Percentiles rank a stretch among this genome's conserved stretches.
These are phyloP conservation scores for Quadriops clusia DNA, from an alignment of 2,888 invertebrate genomes.

Conservation along the genomic window DNA sequence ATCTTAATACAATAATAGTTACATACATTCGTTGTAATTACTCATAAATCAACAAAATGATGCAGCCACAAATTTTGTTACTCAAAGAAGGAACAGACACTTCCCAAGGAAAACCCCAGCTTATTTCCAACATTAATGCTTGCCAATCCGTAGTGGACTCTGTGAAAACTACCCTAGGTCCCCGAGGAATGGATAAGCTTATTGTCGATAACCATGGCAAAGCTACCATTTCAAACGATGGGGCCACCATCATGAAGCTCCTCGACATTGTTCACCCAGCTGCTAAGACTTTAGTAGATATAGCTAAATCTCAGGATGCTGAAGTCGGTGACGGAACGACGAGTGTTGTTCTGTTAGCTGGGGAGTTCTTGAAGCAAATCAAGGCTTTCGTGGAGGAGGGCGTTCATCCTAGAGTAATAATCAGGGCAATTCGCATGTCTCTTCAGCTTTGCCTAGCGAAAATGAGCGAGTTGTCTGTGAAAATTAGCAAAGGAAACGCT, in stretches of 20 bases:
- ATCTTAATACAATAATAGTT: too few species aligned
- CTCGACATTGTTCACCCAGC: constrained; percentile 97
- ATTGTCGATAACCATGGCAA: constrained; percentile 84
- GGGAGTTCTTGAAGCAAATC: constrained; percentile 87
- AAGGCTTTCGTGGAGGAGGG: constrained; percentile 96
- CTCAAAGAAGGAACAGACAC: constrained; percentile 96
- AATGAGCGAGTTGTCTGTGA: constrained; percentile 73
- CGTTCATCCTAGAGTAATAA: constrained; percentile 86
- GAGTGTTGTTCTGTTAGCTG: constrained; percentile 89
- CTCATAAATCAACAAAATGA: too few species aligned
- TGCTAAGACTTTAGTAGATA: constrained; percentile 94
- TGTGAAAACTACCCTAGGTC: constrained; percentile 93
- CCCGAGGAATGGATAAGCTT: constrained; percentile 98
- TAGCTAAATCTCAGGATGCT: constrained; percentile 97
- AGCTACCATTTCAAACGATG: constrained; percentile 97
- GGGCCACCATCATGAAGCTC: constrained; percentile 97
- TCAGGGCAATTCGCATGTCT: constrained; percentile 78
- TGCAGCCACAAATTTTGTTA: constrained; percentile 96
- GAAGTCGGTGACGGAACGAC: constrained; percentile 99
- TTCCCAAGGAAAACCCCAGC: constrained; percentile 90
- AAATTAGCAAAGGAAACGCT: constrained; percentile 53
- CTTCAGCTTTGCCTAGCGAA: constrained; percentile 69
- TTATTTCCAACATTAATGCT: constrained; percentile 95
- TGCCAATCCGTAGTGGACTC: constrained; percentile 93
- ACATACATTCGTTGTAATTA: too few species aligned